Base-by-base conservation (phyloP, 2,888 invertebrate species). In the Xestia rhomboidea region DNA sequence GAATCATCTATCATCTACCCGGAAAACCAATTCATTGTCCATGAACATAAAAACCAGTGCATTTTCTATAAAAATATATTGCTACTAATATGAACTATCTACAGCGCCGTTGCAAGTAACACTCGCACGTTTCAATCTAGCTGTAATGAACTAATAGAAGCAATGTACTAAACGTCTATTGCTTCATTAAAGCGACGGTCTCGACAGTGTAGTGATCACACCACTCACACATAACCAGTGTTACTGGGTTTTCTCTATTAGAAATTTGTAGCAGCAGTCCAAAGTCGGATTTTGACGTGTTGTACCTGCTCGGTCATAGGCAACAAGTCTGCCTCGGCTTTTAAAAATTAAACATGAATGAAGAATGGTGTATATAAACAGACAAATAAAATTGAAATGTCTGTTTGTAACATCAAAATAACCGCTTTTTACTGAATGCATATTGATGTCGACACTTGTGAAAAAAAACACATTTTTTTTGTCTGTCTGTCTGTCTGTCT, bases 51-150 rank as follows among this genome's bases (percentile, higher is more conserved):
- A 34, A 30, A 21, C 2, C 38, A 38, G 5, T 0, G 11, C 11
- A 41, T 49, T 24, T 30, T 73, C 57, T 66, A 2, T 18, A 82
- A 49, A 15, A 30, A 66, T 49, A 41, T 21, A 81, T 60, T 15
- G n/a, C 30, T 49, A 54, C 18, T 30, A 67, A 49, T 34, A 34
- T 63, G 18, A 82, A 30, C n/a, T 21, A 44, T 67, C 24, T 18
- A 67, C 27, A 64, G 46, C n/a, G 18, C 46, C 15, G 30, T 67
- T 44, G 18, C 46, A 64, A 27, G 27, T 44, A 49, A 34, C 62
- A 44, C 44, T 60, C 66, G 5, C 67, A 68, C 54, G 62, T 46
- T 73, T 18, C 21, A 71, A 83, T 72, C 41, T 77, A 38, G 46
- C 15, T 57, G 27, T 67, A 63, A 57, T 77, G 15, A 78, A n/a